Conservation (phyloP, 2,888 invertebrate species). For the Euclidia mi region DNA sequence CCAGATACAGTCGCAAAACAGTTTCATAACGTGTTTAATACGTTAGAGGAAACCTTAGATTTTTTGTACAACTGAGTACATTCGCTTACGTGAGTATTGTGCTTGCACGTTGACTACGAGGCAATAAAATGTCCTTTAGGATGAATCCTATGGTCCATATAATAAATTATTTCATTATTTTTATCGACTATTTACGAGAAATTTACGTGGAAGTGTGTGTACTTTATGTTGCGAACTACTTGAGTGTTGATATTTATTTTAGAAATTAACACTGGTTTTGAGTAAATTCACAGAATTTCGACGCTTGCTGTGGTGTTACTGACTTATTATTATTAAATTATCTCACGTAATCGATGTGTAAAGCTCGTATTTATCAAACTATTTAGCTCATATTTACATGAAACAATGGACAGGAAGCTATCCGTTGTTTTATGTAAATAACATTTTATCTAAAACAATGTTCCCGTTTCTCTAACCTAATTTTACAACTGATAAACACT, state of each 20-base stretch:
- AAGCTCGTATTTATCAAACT: too few relatives aligned
- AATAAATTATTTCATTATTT: constrained; percentile 55
- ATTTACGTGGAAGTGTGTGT: constrained; percentile 15
- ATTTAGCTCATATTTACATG: too few relatives aligned
- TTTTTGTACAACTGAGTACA: constrained; percentile 39
- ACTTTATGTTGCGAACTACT: constrained; percentile 11
- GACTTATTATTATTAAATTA: too few relatives aligned
- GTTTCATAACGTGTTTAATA: constrained; percentile 57
- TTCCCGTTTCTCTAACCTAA: too few relatives aligned
- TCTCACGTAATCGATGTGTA: too few relatives aligned
- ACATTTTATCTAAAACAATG: too few relatives aligned
- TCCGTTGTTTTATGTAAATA: too few relatives aligned
- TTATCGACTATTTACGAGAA: constrained; percentile 53
- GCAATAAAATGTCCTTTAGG: constrained; percentile 52
- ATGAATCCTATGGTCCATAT: constrained; percentile 39
- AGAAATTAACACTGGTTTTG: too few relatives aligned
- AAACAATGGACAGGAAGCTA: too few relatives aligned
- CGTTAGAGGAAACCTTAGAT: constrained; percentile 37
- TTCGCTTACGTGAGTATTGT: constrained; percentile 48
- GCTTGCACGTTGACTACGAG: constrained; percentile 37
- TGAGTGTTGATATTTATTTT: neutral
- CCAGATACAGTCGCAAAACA: constrained; percentile 36
- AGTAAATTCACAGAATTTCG: too few relatives aligned
- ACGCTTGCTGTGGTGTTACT: too few relatives aligned
- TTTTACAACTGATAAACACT: neutral